phyloP scores from a whole-genome alignment of 2,888 invertebrate species.

The Alcis repandata region DNA sequence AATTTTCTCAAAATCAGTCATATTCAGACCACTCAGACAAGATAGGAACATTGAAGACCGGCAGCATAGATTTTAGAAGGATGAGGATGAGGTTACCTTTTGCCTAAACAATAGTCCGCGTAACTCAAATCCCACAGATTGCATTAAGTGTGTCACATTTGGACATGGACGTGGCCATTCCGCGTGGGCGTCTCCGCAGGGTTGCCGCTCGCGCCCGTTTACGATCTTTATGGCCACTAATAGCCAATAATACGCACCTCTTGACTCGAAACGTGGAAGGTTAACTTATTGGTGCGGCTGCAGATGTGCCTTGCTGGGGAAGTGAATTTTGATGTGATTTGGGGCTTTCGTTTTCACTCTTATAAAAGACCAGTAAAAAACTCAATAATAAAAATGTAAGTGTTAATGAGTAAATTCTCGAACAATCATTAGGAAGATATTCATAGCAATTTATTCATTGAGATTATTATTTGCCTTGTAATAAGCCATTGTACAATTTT shows the following conservation, averaged over 20 bases:
- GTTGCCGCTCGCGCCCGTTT: conserved; percentile 58
- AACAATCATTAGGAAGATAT: too few relatives aligned
- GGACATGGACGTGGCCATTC: conserved; percentile 49
- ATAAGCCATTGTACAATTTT: neutral
- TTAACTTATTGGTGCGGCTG: conserved; percentile 62
- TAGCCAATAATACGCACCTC: conserved; percentile 70
- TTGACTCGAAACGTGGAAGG: conserved; percentile 63
- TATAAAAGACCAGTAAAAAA: too few relatives aligned
- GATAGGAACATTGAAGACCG: neutral
- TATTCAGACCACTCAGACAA: neutral
- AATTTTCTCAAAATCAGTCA: too few relatives aligned
- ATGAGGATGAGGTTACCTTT: conserved; percentile 1
- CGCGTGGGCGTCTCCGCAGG: conserved; percentile 56
- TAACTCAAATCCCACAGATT: conserved; percentile 21
- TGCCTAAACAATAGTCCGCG: conserved; percentile 1
- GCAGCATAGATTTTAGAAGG: neutral
- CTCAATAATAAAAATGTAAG: too few relatives aligned
- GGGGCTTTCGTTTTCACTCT: conserved; percentile 28
- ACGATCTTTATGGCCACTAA: conserved; percentile 70
- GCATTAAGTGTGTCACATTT: conserved; percentile 43
- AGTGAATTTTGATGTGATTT: conserved; percentile 33
- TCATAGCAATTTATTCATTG: neutral
- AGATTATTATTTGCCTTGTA: neutral
- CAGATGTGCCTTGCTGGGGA: conserved; percentile 39
- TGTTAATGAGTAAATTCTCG: too few relatives aligned